These are phyloP conservation scores for Napeogenes inachia DNA, from an alignment of 2,888 invertebrate species.

Conservation along the genomic window DNA sequence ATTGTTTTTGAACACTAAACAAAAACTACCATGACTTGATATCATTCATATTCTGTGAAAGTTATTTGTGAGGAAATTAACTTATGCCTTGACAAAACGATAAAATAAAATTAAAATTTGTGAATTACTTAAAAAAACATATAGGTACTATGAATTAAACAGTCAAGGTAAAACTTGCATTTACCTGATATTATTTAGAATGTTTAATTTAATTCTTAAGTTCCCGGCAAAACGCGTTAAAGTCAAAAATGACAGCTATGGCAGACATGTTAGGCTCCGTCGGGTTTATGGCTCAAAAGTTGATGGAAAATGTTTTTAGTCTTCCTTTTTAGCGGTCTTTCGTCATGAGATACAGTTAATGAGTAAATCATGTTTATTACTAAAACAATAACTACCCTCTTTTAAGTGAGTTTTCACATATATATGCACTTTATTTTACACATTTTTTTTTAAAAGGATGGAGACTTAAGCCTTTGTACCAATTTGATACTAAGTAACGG, in stretches of 20 bases:
- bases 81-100: not conserved
- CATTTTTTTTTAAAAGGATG: too few relatives aligned
- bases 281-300: slow-evolving; percentile 19
- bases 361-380: slow-evolving; percentile 19
- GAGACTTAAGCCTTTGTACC: too few relatives aligned
- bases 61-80: not conserved
- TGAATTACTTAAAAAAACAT: slow-evolving; percentile 1
- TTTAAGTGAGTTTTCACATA: too few relatives aligned
- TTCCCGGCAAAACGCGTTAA: not conserved
- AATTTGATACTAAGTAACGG: too few relatives aligned
- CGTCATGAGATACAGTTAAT: slow-evolving; percentile 20
- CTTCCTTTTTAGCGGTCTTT: slow-evolving; percentile 7
- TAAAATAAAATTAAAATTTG: not conserved
- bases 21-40: too few relatives aligned
- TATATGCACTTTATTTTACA: too few relatives aligned
- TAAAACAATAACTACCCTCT: slow-evolving; percentile 11
- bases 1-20: too few relatives aligned
- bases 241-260: slow-evolving; percentile 1
- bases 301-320: slow-evolving; percentile 21
- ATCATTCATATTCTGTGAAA: too few relatives aligned
- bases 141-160: not conserved
- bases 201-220: not conserved
- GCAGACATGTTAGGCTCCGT: slow-evolving; percentile 13
- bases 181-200: not conserved
- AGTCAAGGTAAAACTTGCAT: not conserved